Evolutionary conservation across 2,888 invertebrate species (phyloP).

Genomic region (Deroplatys truncata): DNA sequence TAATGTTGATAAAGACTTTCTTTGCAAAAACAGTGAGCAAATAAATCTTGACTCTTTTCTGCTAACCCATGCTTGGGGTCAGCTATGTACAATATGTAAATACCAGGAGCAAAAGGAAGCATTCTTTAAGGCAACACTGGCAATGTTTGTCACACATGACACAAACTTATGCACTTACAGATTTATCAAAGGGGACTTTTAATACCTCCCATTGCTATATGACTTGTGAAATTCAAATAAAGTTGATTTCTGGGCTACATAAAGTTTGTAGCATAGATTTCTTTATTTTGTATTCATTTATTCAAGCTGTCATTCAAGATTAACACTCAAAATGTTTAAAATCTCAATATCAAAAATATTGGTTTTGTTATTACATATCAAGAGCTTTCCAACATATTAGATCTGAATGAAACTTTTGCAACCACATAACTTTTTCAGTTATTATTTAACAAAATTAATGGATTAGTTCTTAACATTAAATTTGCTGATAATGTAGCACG

Average conservation of each 20-base stretch:
- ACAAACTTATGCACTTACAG: neutral
- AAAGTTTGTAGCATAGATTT: neutral
- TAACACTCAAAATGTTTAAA: no score
- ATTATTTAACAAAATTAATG: no score
- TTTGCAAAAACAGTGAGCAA: neutral
- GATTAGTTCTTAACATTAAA: no score
- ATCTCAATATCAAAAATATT: no score
- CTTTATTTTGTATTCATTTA: no score
- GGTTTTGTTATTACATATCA: no score
- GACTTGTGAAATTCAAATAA: neutral
- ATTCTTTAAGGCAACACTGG: slow-evolving; percentile 28
- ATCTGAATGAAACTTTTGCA: no score
- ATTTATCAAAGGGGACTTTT: neutral
- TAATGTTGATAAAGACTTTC: neutral
- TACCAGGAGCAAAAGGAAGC: slow-evolving; percentile 25
- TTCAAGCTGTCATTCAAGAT: no score
- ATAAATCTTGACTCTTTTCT: neutral
- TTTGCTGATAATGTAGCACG: no score
- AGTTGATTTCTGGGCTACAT: neutral
- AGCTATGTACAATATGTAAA: neutral
- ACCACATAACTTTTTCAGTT: no score
- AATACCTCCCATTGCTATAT: neutral
- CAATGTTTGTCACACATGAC: neutral
- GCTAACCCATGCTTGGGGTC: neutral
- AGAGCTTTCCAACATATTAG: no score